phyloP scores from a whole-genome alignment of 2,888 invertebrate genomes.

The Sminthurides aquaticus region DNA sequence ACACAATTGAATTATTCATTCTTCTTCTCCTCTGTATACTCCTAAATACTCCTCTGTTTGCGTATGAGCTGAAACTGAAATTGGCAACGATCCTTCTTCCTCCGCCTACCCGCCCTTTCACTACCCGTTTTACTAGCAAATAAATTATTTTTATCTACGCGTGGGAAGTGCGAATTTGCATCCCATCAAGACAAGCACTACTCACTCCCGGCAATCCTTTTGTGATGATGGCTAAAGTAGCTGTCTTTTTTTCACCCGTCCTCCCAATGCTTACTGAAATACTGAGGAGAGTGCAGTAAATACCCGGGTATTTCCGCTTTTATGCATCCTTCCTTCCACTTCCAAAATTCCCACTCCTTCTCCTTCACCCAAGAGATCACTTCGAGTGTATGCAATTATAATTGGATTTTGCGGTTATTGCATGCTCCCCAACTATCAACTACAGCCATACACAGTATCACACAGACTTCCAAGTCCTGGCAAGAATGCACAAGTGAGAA shows the following conservation, averaged over 20 bases:
- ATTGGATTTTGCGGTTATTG: too few relatives aligned
- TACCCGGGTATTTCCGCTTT: background rate
- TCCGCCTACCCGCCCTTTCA: background rate
- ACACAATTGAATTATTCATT: background rate
- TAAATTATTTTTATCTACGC: background rate
- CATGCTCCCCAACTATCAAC: too few relatives aligned
- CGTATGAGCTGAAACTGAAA: background rate
- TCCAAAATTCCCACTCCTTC: too few relatives aligned
- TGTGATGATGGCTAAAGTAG: background rate
- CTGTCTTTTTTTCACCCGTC: background rate
- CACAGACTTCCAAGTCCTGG: too few relatives aligned
- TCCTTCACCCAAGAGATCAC: too few relatives aligned
- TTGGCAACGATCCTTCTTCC: background rate
- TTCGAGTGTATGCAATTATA: too few relatives aligned
- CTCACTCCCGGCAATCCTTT: background rate
- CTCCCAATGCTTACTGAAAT: background rate
- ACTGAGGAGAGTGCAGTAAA: background rate
- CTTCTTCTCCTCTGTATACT: background rate
- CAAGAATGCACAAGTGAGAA: background rate
- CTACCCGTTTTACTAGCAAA: background rate
- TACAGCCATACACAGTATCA: too few relatives aligned
- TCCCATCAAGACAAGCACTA: background rate
- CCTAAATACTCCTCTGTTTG: too few relatives aligned
- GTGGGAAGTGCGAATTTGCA: background rate
- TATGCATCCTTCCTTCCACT: too few relatives aligned